Evolutionary conservation across 2,888 invertebrate genomes (phyloP).

Genomic region (Tipula helvola): DNA sequence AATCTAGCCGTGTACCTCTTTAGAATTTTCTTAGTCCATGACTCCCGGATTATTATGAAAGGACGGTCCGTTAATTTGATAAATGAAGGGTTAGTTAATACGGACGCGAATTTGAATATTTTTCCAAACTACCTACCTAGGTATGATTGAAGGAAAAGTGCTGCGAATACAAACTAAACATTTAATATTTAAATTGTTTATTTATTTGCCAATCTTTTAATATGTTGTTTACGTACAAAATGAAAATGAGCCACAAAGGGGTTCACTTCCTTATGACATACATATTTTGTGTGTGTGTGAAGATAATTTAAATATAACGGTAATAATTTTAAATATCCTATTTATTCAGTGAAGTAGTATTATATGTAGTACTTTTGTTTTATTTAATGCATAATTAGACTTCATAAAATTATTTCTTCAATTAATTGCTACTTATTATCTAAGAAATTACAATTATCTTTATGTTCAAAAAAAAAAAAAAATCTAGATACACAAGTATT

Average conservation of each 20-base stretch:
- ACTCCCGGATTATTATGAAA: no score
- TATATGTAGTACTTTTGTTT: neutral
- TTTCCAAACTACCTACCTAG: no score
- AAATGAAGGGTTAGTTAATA: no score
- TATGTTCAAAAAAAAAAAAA: neutral
- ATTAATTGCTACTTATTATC: neutral
- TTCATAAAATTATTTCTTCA: neutral
- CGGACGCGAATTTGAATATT: no score
- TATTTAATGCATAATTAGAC: neutral
- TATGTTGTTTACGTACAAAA: neutral
- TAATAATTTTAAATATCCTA: neutral
- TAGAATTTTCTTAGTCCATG: no score
- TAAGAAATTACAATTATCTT: neutral
- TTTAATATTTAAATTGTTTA: neutral
- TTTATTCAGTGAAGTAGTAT: neutral
- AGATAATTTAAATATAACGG: neutral
- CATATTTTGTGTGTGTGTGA: neutral
- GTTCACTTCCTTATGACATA: neutral
- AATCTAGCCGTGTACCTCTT: no score
- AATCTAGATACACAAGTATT: neutral
- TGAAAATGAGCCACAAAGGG: neutral
- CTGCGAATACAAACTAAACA: neutral
- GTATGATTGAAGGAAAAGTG: no score
- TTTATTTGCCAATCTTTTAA: neutral
- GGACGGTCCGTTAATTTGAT: no score